Base-by-base conservation (phyloP, 2,888 invertebrate species). In the Andrena bucephala region DNA sequence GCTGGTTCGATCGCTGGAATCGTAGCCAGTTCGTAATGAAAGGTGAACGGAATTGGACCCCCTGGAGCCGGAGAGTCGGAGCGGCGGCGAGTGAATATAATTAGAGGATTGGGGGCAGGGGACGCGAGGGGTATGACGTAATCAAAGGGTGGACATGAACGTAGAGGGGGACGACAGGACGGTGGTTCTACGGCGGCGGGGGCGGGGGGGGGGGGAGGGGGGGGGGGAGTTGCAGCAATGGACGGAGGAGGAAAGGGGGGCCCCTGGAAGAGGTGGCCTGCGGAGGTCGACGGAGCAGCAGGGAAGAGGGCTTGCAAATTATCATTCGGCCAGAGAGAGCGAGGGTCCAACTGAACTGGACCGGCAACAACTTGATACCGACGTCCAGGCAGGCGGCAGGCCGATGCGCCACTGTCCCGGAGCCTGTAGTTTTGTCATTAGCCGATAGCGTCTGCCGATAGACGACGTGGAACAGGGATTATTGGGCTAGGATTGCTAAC, bases 381-480 rank as follows among this genome's bases (percentile, higher is more conserved):
- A 90, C 88, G 90, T 88, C 80, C 85, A 77, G 52, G 10, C 74
- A 57, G 54, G 36, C 81, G 71, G 57, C 79, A 69, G 83, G 83
- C 79, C 85, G 84, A 86, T 82, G 85, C 68, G 76, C 87, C 74
- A 78, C 87, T 84, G 82, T 88, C 74, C 42, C 85, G 91, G 91
- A 91, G 92, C 93, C 94, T 94, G 93, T 94, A 94, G 94, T 94
- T 94, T 94, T 93, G 94, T 94, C 93, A 94, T 94, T 94, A 94
- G 93, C 92, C 93, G 92, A 93, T 93, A 93, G 91, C 92, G 92
- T 91, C 92, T 89, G 89, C 89, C 91, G 91, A 93, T 93, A 91
- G 93, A 92, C 89, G 90, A 89, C 87, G 90, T 84, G 89, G 90
- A 89, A 90, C 87, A 84, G 90, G 93, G 92, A 94, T 93, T 94